A percentile compares a stretch with the other conserved stretches of the same genome.
These are phyloP conservation scores for Pectinophora gossypiella DNA, from an alignment of 1,140 invertebrate species.

Conservation along the genomic window DNA sequence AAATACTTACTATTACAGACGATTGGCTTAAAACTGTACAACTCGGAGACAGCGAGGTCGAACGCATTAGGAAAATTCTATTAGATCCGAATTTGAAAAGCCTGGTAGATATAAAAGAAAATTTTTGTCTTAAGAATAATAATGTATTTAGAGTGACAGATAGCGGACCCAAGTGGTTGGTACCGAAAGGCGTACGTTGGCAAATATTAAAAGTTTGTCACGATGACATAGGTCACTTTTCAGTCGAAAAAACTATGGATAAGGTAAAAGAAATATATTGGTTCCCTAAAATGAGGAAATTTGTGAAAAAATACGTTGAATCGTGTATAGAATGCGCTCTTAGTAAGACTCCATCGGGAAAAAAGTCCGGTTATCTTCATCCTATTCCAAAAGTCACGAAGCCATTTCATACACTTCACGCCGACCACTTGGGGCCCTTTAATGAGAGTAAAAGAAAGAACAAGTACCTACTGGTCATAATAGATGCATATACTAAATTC, in stretches of 20 bases:
- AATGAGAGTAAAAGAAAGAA: background rate
- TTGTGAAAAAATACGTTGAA: constrained; percentile 12
- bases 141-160: background rate
- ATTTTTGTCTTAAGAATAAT: constrained; percentile 4
- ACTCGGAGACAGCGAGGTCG: background rate
- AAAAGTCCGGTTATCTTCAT: constrained; percentile 13
- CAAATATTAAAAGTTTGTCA: constrained; percentile 18
- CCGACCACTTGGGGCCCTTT: constrained; percentile 3
- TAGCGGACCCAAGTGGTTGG: constrained; percentile 3
- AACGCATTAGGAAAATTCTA: background rate
- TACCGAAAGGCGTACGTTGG: constrained; percentile 9
- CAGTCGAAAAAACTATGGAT: constrained; percentile 23
- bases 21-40: constrained; percentile 2
- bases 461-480: background rate
- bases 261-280: constrained; percentile 26
- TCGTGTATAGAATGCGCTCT: constrained; percentile 19
- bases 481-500: constrained; percentile 1
- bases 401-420: constrained; percentile 12
- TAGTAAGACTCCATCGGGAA: constrained; percentile 15
- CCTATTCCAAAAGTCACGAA: constrained; percentile 14
- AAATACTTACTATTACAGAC: too few relatives aligned
- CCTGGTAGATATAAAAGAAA: background rate
- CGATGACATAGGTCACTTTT: constrained; percentile 28
- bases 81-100: background rate
- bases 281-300: constrained; percentile 16